Conservation (phyloP, 1,140 invertebrate species). For the Melitaea cinxia region DNA sequence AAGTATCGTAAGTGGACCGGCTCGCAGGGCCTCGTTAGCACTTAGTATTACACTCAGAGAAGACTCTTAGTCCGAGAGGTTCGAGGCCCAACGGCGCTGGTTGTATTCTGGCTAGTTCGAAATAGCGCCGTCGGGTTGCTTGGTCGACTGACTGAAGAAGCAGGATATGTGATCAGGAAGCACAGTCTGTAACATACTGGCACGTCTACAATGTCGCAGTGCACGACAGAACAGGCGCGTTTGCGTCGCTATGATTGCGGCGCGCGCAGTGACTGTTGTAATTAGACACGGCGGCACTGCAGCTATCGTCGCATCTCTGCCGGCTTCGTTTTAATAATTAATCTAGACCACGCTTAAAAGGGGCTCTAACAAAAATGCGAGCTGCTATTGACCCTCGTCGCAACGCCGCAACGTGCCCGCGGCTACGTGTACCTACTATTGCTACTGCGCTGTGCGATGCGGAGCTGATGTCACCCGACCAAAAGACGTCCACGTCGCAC, state of each 20-base stretch:
- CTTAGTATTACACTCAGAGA: no score
- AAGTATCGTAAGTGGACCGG: slow-evolving; percentile 10
- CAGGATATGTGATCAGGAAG: no score
- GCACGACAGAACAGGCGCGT: not conserved
- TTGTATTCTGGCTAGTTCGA: no score
- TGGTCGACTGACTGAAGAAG: no score
- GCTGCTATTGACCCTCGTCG: slow-evolving; percentile 5
- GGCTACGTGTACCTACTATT: no score
- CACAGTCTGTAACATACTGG: no score
- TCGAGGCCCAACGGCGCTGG: no score
- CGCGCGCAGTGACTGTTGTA: slow-evolving; percentile 5
- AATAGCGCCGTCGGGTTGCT: no score
- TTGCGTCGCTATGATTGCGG: not conserved
- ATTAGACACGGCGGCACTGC: slow-evolving; percentile 5
- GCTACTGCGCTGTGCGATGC: no score
- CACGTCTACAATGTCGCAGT: not conserved
- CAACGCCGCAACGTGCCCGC: not conserved
- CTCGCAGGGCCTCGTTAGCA: slow-evolving; percentile 3
- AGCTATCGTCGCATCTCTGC: slow-evolving; percentile 4
- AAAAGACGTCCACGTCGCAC: not conserved
- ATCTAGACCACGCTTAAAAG: slow-evolving; percentile 6
- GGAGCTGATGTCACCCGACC: not conserved
- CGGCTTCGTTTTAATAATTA: slow-evolving; percentile 4
- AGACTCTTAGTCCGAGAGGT: no score
- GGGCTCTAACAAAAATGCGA: slow-evolving; percentile 1